Evolutionary conservation across 2,113 vertebrate species (phyloP).

Genomic region (Brienomyrus brachyistius): DNA sequence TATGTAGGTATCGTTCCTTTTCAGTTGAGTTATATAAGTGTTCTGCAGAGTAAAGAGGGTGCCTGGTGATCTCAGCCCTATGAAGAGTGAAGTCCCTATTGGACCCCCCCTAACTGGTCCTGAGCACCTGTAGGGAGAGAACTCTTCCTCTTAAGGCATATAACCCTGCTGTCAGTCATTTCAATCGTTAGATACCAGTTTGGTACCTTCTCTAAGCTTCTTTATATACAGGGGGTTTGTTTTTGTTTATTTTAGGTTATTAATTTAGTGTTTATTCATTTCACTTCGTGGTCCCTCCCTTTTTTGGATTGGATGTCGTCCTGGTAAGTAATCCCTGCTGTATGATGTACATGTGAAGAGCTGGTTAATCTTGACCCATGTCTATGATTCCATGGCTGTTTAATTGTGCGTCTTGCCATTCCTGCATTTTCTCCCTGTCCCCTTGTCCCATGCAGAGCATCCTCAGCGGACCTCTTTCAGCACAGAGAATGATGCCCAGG

Average conservation of each 20-base stretch:
- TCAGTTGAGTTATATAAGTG: slow-evolving; percentile 10
- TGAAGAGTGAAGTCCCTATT: not conserved
- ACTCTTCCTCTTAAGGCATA: not conserved
- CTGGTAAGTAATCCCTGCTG: not conserved
- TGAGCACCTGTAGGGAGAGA: not conserved
- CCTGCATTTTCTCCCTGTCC: not conserved
- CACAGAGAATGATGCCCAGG: slow-evolving; percentile 62
- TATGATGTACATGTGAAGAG: not conserved
- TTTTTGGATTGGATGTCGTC: not conserved
- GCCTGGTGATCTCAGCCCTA: not conserved
- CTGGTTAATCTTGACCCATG: not conserved
- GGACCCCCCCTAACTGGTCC: not conserved
- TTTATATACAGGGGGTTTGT: not conserved
- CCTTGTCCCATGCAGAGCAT: slow-evolving; percentile 60
- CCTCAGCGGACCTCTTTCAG: slow-evolving; percentile 66
- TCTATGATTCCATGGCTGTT: too few relatives aligned
- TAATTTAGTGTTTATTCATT: not conserved
- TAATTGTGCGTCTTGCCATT: not conserved
- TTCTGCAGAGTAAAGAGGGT: not conserved
- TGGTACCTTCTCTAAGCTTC: too few relatives aligned
- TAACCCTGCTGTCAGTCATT: not conserved
- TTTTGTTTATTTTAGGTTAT: not conserved
- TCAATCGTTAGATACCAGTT: not conserved
- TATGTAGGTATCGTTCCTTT: not conserved
- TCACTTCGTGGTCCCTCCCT: not conserved